These are phyloP conservation scores for Brachionus rubens DNA, from an alignment of 1,140 invertebrate species.

Conservation along the genomic window DNA sequence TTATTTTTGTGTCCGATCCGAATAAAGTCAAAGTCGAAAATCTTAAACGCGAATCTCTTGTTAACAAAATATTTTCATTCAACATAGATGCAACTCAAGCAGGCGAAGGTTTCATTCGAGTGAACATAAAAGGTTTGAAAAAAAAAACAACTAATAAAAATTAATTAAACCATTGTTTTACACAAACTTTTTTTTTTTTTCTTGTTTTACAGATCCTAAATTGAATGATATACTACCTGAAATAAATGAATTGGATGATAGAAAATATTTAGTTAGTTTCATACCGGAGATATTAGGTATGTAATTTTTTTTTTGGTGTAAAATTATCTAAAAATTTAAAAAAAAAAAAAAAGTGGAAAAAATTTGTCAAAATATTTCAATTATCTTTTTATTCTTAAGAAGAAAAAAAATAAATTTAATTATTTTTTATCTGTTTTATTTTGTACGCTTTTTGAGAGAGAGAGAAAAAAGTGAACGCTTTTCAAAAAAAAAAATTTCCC, in stretches of 20 bases:
- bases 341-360: too few species aligned
- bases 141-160: too few species aligned
- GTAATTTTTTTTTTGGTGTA: background rate
- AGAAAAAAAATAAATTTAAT: too few species aligned
- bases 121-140: slow-evolving; percentile 18
- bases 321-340: background rate
- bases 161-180: background rate
- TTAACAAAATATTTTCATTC: slow-evolving; percentile 10
- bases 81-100: slow-evolving; percentile 29
- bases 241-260: slow-evolving; percentile 31
- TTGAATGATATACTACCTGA: slow-evolving; percentile 35
- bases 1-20: slow-evolving; percentile 25
- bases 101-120: slow-evolving; percentile 28
- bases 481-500: too few species aligned
- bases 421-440: too few species aligned
- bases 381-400: too few species aligned
- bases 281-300: slow-evolving; percentile 22
- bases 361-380: too few species aligned
- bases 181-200: background rate
- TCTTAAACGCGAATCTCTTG: background rate
- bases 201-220: slow-evolving; percentile 5
- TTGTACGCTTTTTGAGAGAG: too few species aligned
- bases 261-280: slow-evolving; percentile 41
- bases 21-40: slow-evolving; percentile 22
- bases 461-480: too few species aligned